These are phyloP conservation scores for Falco rusticolus DNA, from an alignment of 2,797 vertebrate genomes.

Conservation along the genomic window DNA sequence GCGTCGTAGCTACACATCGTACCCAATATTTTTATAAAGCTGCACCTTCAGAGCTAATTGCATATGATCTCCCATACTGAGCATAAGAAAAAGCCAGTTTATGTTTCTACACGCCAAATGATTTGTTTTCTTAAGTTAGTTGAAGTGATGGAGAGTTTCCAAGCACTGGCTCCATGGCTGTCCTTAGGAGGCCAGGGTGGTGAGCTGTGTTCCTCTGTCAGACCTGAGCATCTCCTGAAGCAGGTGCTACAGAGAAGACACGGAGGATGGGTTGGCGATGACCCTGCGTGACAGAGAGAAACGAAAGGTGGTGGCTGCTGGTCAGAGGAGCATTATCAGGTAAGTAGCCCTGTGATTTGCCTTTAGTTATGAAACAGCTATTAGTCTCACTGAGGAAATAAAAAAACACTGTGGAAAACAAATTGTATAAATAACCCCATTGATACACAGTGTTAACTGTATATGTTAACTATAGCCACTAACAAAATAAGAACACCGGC, in stretches of 20 bases:
- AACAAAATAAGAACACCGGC: background rate
- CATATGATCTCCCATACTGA: background rate
- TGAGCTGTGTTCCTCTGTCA: background rate
- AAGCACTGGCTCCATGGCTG: background rate
- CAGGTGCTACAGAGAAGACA: background rate
- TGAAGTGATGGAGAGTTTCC: background rate
- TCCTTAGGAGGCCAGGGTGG: background rate
- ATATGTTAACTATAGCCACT: background rate
- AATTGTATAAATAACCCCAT: background rate
- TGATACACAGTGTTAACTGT: background rate
- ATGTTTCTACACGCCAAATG: background rate
- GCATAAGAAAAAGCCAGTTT: background rate
- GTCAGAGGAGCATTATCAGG: background rate
- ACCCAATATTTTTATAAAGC: background rate
- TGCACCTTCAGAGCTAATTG: background rate
- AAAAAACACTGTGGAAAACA: background rate
- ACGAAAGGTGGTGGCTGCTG: background rate
- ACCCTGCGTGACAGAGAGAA: background rate
- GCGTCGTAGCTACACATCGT: accelerated
- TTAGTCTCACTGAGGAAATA: background rate
- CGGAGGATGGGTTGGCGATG: background rate
- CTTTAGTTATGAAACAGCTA: background rate
- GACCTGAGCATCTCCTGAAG: background rate
- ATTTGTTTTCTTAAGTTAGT: background rate
- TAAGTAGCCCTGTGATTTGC: background rate